These are phyloP conservation scores for Aradophagus sp. DNA, from an alignment of 1,140 invertebrate genomes.

Conservation along the genomic window DNA sequence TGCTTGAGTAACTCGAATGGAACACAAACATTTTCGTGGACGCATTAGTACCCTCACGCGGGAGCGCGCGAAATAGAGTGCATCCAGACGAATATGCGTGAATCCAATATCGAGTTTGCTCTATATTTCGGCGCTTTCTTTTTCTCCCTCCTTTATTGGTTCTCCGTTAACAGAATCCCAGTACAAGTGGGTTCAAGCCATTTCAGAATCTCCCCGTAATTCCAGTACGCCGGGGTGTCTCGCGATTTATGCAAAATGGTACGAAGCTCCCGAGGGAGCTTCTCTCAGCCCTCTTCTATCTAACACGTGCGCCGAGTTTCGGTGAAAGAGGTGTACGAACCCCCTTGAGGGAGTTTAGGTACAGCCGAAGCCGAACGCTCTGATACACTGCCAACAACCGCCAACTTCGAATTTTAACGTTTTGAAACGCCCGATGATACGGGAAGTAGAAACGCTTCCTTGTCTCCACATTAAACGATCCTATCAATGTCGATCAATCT, in stretches of 20 bases:
- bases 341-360: conserved; percentile 56
- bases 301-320: conserved; percentile 66
- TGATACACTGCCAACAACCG: conserved; percentile 57
- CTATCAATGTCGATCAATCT: conserved; percentile 53
- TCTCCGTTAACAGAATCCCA: conserved; percentile 33
- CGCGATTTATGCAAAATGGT: conserved; percentile 75
- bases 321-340: conserved; percentile 50
- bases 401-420: conserved; percentile 46
- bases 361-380: conserved; percentile 44
- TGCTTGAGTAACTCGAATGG: too few species aligned
- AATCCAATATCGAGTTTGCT: conserved; percentile 54
- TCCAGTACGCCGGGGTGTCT: conserved; percentile 68
- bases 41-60: too few species aligned
- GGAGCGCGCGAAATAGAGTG: conserved; percentile 53
- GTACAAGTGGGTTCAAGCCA: conserved; percentile 53
- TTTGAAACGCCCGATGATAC: conserved; percentile 18
- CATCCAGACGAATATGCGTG: conserved; percentile 42
- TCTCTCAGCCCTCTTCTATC: conserved; percentile 64
- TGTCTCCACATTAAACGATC: conserved; percentile 52
- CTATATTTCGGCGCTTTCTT: conserved; percentile 36
- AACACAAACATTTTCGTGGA: too few species aligned
- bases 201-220: conserved; percentile 59
- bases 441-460: conserved; percentile 29
- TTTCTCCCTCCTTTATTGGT: conserved; percentile 31
- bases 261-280: conserved; percentile 71